Percentiles rank a stretch among this genome's conserved stretches.
Conservation (phyloP, 2,888 invertebrate species). For the Eustalomyia histrio region DNA sequence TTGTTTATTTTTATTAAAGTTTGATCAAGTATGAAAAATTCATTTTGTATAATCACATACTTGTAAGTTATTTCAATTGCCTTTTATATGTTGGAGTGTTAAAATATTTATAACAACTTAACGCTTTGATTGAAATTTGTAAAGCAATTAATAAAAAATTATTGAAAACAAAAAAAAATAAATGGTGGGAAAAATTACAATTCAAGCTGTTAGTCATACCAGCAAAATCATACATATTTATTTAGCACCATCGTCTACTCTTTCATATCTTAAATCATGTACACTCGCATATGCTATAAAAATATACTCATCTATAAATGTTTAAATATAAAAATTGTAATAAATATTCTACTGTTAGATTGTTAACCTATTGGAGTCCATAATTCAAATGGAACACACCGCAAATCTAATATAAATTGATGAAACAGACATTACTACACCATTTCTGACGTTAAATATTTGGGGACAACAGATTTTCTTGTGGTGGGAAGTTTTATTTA, state of each 20-base stretch:
- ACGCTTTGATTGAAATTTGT: constrained; percentile 11
- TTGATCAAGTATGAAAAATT: background rate
- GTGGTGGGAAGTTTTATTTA: too few relatives aligned
- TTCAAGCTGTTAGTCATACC: background rate
- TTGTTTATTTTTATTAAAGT: background rate
- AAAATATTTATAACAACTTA: constrained; percentile 33
- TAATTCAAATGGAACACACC: constrained; percentile 41
- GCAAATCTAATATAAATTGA: constrained; percentile 38
- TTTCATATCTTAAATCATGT: background rate
- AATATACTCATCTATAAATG: constrained; percentile 7
- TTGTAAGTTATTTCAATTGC: constrained; percentile 13
- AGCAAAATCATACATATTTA: background rate
- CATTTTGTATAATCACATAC: background rate
- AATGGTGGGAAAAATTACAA: constrained; percentile 6
- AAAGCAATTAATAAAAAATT: background rate
- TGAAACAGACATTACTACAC: constrained; percentile 23
- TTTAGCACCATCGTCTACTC: background rate
- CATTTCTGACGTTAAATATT: background rate
- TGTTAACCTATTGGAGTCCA: constrained; percentile 33
- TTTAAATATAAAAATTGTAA: constrained; percentile 25
- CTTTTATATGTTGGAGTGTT: background rate
- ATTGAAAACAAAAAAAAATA: background rate
- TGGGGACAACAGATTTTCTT: too few relatives aligned
- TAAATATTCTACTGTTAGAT: constrained; percentile 11
- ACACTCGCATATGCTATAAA: background rate